Conservation (phyloP, 1,140 invertebrate genomes). For the Nasonia giraulti region DNA sequence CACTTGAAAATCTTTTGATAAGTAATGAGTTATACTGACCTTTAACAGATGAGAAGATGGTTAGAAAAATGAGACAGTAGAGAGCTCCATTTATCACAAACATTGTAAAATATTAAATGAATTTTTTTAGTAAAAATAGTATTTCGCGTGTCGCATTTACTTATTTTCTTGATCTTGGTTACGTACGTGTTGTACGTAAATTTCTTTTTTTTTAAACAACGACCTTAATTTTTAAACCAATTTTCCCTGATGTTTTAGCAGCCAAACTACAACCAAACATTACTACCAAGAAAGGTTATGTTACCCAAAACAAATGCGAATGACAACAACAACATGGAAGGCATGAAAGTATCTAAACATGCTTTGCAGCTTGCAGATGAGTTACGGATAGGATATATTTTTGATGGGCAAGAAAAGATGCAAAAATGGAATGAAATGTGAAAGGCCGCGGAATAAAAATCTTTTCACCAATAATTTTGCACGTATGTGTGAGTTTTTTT, state of each 20-base stretch:
- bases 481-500: neutral
- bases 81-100: neutral
- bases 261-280: neutral
- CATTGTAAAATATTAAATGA: constrained; percentile 32
- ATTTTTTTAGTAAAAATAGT: neutral
- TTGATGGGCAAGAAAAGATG: neutral
- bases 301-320: constrained; percentile 31
- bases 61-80: neutral
- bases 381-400: no score
- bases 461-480: neutral
- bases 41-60: neutral
- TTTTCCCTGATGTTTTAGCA: neutral
- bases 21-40: constrained; percentile 23
- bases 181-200: neutral
- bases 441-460: neutral
- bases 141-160: neutral
- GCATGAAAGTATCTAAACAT: neutral
- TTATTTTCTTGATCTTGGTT: neutral
- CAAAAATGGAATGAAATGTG: neutral
- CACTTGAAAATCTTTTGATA: constrained; percentile 4
- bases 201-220: constrained; percentile 2
- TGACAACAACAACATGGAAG: constrained; percentile 28
- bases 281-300: constrained; percentile 21
- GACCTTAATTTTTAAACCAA: neutral
- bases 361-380: no score